phyloP scores from a whole-genome alignment of 1,140 invertebrate genomes.

The Pristionchus pacificus region DNA sequence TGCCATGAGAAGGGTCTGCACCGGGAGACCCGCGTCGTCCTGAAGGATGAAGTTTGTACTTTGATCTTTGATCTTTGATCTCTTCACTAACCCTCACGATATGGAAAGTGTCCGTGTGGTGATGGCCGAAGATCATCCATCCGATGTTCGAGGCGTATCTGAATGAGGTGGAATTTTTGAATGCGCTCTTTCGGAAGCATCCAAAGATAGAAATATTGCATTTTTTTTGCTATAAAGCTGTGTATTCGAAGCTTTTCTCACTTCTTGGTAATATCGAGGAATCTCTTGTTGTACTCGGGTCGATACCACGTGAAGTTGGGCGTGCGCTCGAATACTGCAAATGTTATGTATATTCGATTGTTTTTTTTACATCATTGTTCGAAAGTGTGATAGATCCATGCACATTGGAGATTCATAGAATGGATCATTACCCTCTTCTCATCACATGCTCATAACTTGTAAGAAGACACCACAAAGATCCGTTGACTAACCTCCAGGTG shows the following conservation, averaged over 20 bases:
- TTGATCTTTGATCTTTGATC: not conserved
- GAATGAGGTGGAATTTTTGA: no score
- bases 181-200: no score
- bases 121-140: slow-evolving; percentile 54
- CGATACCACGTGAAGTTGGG: slow-evolving; percentile 43
- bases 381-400: no score
- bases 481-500: slow-evolving; percentile 45
- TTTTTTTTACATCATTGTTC: no score
- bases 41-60: not conserved
- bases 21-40: not conserved
- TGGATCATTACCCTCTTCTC: no score
- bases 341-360: no score
- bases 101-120: slow-evolving; percentile 53
- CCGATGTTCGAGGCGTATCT: slow-evolving; percentile 39
- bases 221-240: not conserved
- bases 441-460: no score
- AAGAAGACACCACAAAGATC: no score
- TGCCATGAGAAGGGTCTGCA: slow-evolving; percentile 28
- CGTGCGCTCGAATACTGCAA: slow-evolving; percentile 41
- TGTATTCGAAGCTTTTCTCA: not conserved
- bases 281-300: slow-evolving; percentile 43
- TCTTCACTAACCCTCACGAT: slow-evolving; percentile 37
- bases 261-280: slow-evolving; percentile 39
- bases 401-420: no score
- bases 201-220: not conserved